These are phyloP conservation scores for Pteronotus mesoamericanus DNA, from an alignment of 2,797 vertebrate genomes.

Conservation along the genomic window DNA sequence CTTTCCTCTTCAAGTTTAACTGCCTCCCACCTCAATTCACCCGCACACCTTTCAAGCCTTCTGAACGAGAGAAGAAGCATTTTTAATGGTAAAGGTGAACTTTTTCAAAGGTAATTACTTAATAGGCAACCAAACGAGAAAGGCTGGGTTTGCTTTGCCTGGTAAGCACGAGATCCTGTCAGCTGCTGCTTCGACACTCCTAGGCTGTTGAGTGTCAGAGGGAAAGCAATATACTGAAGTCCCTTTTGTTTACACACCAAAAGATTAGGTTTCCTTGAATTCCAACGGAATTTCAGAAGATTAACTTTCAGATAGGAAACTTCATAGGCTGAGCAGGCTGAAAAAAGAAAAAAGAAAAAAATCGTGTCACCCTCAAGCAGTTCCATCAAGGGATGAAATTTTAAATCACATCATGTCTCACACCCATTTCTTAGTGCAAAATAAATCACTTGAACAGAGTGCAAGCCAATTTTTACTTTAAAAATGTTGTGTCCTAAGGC, in stretches of 20 bases:
- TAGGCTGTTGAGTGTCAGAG: background rate
- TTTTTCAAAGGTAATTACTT: slow-evolving; percentile 25
- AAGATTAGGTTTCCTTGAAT: slow-evolving; percentile 69
- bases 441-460: slow-evolving; percentile 96
- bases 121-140: background rate
- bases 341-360: slow-evolving; percentile 74
- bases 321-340: slow-evolving; percentile 74
- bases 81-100: background rate
- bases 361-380: slow-evolving; percentile 82
- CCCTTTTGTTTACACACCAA: slow-evolving; percentile 65
- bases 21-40: background rate
- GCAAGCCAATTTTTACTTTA: slow-evolving; percentile 88
- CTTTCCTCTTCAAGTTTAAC: background rate
- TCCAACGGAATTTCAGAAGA: slow-evolving; percentile 74
- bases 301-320: slow-evolving; percentile 76
- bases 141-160: background rate
- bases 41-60: background rate
- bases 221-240: slow-evolving; percentile 20
- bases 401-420: slow-evolving; percentile 97
- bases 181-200: slow-evolving; percentile 19
- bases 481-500: slow-evolving; percentile 92
- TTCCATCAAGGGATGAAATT: slow-evolving; percentile 93
- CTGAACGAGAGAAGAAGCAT: background rate
- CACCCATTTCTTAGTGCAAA: slow-evolving; percentile 88
- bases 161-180: background rate